Conservation (phyloP, 2,113 vertebrate species). For the Aramus guarauna region DNA sequence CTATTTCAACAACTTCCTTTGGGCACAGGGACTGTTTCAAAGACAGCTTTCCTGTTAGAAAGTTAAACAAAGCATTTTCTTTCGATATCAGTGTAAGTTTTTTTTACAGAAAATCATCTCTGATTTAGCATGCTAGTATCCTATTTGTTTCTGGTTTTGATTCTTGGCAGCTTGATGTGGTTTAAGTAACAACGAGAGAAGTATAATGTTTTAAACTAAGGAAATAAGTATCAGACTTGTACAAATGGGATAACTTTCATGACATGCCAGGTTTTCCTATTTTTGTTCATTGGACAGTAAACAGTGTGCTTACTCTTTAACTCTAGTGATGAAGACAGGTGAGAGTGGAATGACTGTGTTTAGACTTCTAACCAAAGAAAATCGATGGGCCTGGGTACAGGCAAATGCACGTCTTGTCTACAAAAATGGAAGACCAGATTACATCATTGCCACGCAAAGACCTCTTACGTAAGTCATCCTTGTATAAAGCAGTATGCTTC, state of each 20-base stretch:
- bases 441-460: conserved; percentile 83
- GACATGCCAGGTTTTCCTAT: background rate
- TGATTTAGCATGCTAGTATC: background rate
- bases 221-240: background rate
- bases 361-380: conserved; percentile 83
- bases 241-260: background rate
- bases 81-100: background rate
- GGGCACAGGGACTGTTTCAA: background rate
- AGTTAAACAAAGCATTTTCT: background rate
- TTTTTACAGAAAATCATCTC: background rate
- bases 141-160: background rate
- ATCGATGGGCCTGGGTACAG: conserved; percentile 84
- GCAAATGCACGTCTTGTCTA: conserved; percentile 85
- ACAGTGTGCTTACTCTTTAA: background rate
- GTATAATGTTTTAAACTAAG: background rate
- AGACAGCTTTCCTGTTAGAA: background rate
- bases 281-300: background rate
- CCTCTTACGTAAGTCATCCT: conserved; percentile 78
- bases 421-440: conserved; percentile 85
- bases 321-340: conserved; percentile 87
- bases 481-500: background rate
- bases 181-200: background rate
- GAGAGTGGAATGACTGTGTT: conserved; percentile 87
- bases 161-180: background rate
- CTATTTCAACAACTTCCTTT: conserved; percentile 8